Evolutionary conservation across 2,888 invertebrate genomes (phyloP).

Genomic region (Drosophila neonasuta): DNA sequence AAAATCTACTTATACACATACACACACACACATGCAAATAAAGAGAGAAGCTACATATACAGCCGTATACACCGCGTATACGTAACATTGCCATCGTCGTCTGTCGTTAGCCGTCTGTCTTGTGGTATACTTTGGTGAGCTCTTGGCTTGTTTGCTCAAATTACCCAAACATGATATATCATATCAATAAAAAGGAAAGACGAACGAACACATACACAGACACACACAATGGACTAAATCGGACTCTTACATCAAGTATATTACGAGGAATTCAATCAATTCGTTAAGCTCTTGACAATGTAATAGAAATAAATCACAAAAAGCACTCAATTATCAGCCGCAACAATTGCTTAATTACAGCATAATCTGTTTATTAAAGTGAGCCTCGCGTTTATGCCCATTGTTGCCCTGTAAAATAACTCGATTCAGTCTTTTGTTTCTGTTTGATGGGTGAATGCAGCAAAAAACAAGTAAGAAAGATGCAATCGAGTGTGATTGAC

Average conservation of each 20-base stretch:
- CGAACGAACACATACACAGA: no score
- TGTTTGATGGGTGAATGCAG: no score
- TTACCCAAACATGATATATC: slow-evolving; percentile 59
- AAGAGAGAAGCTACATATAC: not conserved
- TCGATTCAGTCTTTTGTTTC: no score
- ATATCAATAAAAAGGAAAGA: slow-evolving; percentile 38
- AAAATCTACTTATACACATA: slow-evolving; percentile 24
- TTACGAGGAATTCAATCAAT: slow-evolving; percentile 17
- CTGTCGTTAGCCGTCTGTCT: slow-evolving; percentile 9
- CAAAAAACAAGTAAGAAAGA: no score
- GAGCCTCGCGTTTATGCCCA: not conserved
- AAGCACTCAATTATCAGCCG: not conserved
- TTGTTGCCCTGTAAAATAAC: slow-evolving; percentile 9
- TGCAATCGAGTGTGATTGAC: no score
- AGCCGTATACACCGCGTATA: slow-evolving; percentile 12
- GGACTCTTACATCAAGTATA: slow-evolving; percentile 3
- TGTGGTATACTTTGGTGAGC: slow-evolving; percentile 23
- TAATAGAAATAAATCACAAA: not conserved
- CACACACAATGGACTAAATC: slow-evolving; percentile 44
- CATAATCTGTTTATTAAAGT: not conserved
- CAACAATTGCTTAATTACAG: not conserved
- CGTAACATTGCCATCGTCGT: slow-evolving; percentile 7
- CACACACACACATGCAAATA: slow-evolving; percentile 15
- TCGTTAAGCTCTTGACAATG: not conserved
- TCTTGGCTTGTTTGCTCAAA: slow-evolving; percentile 56